A percentile compares a stretch with the other conserved stretches of the same genome.
Conservation (phyloP, 2,113 vertebrate genomes). For the Corvus hawaiiensis region DNA sequence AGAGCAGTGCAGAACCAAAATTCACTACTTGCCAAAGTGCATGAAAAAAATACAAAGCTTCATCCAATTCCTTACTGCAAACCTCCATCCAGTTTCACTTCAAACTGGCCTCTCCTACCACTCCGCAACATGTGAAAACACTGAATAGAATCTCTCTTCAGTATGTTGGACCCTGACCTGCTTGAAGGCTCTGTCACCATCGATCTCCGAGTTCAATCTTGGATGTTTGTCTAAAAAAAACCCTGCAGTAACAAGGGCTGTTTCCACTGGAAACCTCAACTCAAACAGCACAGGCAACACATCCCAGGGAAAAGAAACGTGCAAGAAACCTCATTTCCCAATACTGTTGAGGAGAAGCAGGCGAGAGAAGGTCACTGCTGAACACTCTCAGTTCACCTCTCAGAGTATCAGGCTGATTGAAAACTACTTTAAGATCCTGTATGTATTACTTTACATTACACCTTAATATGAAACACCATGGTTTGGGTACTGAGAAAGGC, state of each 20-base stretch:
- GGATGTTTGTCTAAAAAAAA: neutral
- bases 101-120: neutral
- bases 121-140: neutral
- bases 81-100: neutral
- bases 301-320: neutral
- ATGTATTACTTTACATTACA: neutral
- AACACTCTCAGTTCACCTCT: neutral
- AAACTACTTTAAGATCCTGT: neutral
- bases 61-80: neutral
- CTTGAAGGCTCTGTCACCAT: neutral
- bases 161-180: neutral
- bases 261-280: neutral
- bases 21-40: neutral
- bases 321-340: neutral
- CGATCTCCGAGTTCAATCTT: neutral
- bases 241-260: neutral
- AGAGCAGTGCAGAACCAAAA: neutral
- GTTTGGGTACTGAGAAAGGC: neutral
- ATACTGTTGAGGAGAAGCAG: neutral
- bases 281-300: neutral
- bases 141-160: neutral
- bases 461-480: neutral
- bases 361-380: neutral
- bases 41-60: neutral
- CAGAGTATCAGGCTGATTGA: neutral